Conservation (phyloP, 1,140 invertebrate species). For the Drosophila ambigua region DNA sequence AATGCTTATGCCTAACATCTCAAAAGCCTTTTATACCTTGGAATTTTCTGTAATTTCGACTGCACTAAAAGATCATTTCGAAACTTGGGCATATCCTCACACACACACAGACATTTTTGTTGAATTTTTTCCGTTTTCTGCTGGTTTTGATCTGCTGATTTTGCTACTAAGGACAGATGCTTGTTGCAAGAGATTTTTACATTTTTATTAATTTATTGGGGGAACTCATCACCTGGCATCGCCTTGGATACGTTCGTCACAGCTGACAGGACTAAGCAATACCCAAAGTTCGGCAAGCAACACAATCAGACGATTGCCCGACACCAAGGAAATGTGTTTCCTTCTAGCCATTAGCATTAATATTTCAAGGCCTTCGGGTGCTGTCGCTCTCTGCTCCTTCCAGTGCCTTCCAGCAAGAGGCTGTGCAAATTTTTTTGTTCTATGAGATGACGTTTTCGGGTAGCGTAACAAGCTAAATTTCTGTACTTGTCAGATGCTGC, state of each 20-base stretch:
- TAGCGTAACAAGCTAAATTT: slow-evolving; percentile 56
- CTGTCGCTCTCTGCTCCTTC: slow-evolving; percentile 1
- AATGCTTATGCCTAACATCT: too few species aligned
- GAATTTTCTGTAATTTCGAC: slow-evolving; percentile 51
- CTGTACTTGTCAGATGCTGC: slow-evolving; percentile 66
- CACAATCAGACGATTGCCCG: slow-evolving; percentile 62
- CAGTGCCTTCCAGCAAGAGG: background rate
- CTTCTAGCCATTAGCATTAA: slow-evolving; percentile 74
- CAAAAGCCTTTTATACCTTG: too few species aligned
- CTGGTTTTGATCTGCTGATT: too few species aligned
- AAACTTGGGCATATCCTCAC: slow-evolving; percentile 19
- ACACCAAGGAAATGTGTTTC: slow-evolving; percentile 62
- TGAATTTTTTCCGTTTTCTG: slow-evolving; percentile 2
- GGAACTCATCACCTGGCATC: slow-evolving; percentile 50
- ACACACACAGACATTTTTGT: slow-evolving; percentile 5
- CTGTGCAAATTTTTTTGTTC: slow-evolving; percentile 57
- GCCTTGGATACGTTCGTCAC: slow-evolving; percentile 9
- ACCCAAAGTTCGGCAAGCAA: background rate
- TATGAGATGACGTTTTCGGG: slow-evolving; percentile 40
- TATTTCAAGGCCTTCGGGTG: slow-evolving; percentile 66
- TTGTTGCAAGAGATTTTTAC: slow-evolving; percentile 48
- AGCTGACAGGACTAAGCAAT: slow-evolving; percentile 15
- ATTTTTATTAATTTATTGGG: slow-evolving; percentile 70
- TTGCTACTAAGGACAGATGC: slow-evolving; percentile 24
- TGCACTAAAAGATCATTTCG: slow-evolving; percentile 27